Conservation (phyloP, 2,113 vertebrate species). For the Crotalus tigris region DNA sequence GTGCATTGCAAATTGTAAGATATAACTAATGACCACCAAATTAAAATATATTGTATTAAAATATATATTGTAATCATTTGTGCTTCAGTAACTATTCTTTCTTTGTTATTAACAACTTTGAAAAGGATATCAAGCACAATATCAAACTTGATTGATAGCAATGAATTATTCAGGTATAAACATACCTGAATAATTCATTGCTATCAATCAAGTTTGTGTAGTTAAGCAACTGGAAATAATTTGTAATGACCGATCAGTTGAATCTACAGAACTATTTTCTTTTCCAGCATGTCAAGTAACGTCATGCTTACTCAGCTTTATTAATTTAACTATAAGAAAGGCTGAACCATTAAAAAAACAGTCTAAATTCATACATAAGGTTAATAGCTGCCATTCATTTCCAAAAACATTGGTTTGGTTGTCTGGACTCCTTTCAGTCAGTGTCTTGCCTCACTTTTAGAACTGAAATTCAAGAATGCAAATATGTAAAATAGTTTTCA, state of each 20-base stretch:
- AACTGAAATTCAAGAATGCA: neutral
- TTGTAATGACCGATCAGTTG: neutral
- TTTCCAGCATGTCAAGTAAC: neutral
- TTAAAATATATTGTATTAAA: constrained; percentile 22
- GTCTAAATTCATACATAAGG: neutral
- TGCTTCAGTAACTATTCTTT: neutral
- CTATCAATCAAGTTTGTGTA: too few species aligned
- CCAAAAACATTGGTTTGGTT: neutral
- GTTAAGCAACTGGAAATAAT: neutral
- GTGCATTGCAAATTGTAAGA: constrained; percentile 49
- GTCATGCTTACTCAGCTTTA: neutral
- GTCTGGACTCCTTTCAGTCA: neutral
- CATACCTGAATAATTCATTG: too few species aligned
- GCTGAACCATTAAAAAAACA: neutral
- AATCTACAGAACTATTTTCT: neutral
- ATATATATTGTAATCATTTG: constrained; percentile 12
- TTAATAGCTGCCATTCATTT: neutral
- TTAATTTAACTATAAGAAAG: neutral
- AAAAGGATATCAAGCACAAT: neutral
- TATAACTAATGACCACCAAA: neutral
- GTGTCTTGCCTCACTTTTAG: neutral
- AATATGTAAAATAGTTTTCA: neutral
- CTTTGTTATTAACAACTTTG: neutral
- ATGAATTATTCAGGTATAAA: neutral
- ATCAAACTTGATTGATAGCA: neutral